These are phyloP conservation scores for Abrostola triplasia DNA, from an alignment of 2,888 invertebrate species.

Conservation along the genomic window DNA sequence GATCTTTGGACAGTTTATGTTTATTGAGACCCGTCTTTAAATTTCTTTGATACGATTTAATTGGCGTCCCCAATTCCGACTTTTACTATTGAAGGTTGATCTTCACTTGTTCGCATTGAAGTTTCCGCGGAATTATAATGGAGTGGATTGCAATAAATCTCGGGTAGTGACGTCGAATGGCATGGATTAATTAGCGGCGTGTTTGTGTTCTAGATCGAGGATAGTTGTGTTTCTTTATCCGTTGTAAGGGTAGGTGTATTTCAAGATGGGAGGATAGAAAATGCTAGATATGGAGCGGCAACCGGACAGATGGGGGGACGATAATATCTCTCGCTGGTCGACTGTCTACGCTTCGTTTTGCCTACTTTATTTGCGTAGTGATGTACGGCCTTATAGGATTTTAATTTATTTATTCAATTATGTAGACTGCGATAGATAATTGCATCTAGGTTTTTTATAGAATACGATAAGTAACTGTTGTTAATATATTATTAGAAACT, in stretches of 20 bases:
- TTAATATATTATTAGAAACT: conserved; percentile 12
- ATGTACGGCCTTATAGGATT: conserved; percentile 55
- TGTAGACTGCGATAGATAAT: conserved; percentile 38
- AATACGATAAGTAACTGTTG: conserved; percentile 28
- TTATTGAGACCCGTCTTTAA: conserved; percentile 65
- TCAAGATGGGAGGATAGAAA: conserved; percentile 75
- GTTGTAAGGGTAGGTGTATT: conserved; percentile 72
- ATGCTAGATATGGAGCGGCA: conserved; percentile 76
- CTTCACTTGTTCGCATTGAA: conserved; percentile 59
- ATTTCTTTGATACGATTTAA: conserved; percentile 65
- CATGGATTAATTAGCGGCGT: conserved; percentile 76
- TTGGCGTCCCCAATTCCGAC: conserved; percentile 66
- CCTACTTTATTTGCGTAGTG: conserved; percentile 69
- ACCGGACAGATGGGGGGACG: conserved; percentile 75
- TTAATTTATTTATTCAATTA: conserved; percentile 63
- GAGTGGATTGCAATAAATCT: conserved; percentile 72
- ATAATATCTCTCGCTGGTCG: conserved; percentile 71
- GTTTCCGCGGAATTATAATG: conserved; percentile 63
- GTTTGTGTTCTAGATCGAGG: conserved; percentile 74
- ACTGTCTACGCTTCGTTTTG: conserved; percentile 67
- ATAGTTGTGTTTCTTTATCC: conserved; percentile 73
- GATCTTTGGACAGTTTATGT: conserved; percentile 74
- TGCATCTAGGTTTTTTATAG: conserved; percentile 37
- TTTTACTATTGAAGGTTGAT: conserved; percentile 58
- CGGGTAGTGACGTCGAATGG: conserved; percentile 63